Evolutionary conservation across 2,113 vertebrate genomes (phyloP).

Genomic region (Enhydra lutris): DNA sequence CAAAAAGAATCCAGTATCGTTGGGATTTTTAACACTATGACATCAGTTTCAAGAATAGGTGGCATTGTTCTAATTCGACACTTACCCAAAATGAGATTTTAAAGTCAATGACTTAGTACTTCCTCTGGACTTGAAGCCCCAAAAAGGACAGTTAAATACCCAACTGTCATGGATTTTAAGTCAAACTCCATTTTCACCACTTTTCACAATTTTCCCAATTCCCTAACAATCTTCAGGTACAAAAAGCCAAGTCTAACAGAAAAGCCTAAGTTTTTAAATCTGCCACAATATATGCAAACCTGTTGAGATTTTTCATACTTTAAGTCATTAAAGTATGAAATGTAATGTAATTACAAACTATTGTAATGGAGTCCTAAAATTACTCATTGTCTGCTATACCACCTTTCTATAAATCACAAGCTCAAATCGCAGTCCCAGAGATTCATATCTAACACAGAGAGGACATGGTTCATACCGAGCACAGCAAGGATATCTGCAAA

Average conservation of each 20-base stretch:
- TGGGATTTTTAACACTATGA: conserved; percentile 26
- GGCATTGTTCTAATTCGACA: not conserved
- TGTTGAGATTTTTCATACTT: not conserved
- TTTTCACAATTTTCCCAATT: not conserved
- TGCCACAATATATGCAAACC: conserved; percentile 22
- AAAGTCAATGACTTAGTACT: conserved; percentile 24
- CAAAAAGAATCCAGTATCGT: not conserved
- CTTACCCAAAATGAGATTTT: conserved; percentile 22
- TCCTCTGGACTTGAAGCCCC: not conserved
- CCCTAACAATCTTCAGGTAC: not conserved
- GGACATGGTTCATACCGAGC: not conserved
- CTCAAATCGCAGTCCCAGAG: conserved; percentile 34
- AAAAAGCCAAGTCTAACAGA: conserved; percentile 16
- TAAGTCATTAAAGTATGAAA: not conserved
- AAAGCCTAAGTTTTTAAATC: conserved; percentile 35
- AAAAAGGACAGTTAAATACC: not conserved
- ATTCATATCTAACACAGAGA: conserved; percentile 24
- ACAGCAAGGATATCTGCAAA: conserved; percentile 25
- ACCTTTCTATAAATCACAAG: conserved; percentile 6
- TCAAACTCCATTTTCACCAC: conserved; percentile 5
- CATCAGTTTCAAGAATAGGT: not conserved
- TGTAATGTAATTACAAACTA: too few relatives aligned
- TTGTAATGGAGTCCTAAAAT: not conserved
- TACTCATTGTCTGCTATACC: conserved; percentile 45
- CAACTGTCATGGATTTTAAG: not conserved